These are phyloP conservation scores for Lasioglossum figueresi DNA, from an alignment of 2,888 invertebrate genomes.

Conservation along the genomic window DNA sequence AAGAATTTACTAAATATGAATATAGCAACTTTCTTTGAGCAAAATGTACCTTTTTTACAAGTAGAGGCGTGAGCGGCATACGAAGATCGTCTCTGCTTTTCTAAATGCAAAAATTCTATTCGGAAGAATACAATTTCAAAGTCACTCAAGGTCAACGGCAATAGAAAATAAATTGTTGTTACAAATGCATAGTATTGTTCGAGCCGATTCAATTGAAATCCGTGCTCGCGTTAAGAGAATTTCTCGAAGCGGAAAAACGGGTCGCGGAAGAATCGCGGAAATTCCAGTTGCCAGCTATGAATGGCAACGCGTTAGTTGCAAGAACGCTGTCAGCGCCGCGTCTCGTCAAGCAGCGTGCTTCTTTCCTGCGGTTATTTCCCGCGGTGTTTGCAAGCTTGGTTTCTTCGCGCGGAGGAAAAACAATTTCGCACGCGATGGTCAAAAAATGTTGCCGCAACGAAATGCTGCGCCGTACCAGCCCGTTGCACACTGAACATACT, in stretches of 20 bases:
- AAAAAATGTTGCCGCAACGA: not conserved
- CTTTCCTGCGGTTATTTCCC: not conserved
- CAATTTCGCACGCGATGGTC: not conserved
- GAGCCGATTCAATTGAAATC: not conserved
- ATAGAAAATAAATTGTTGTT: too few species aligned
- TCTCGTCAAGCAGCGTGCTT: not conserved
- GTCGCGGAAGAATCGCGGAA: not conserved
- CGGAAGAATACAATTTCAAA: too few species aligned
- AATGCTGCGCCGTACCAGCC: not conserved
- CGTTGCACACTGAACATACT: not conserved
- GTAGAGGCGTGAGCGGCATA: too few species aligned
- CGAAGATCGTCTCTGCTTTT: too few species aligned
- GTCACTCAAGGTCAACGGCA: too few species aligned
- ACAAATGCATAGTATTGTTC: too few species aligned
- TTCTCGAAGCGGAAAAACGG: not conserved
- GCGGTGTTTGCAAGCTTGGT: not conserved
- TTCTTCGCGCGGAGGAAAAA: not conserved
- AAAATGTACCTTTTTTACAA: too few species aligned
- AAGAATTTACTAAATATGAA: too few species aligned
- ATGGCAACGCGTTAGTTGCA: not conserved
- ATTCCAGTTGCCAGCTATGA: not conserved
- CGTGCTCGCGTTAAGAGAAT: not conserved
- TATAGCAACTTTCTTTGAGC: too few species aligned
- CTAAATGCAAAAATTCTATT: too few species aligned
- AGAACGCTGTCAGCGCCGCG: not conserved